Evolutionary conservation across 1,140 invertebrate genomes (phyloP).

Genomic region (Pseudobourletiella spinata): DNA sequence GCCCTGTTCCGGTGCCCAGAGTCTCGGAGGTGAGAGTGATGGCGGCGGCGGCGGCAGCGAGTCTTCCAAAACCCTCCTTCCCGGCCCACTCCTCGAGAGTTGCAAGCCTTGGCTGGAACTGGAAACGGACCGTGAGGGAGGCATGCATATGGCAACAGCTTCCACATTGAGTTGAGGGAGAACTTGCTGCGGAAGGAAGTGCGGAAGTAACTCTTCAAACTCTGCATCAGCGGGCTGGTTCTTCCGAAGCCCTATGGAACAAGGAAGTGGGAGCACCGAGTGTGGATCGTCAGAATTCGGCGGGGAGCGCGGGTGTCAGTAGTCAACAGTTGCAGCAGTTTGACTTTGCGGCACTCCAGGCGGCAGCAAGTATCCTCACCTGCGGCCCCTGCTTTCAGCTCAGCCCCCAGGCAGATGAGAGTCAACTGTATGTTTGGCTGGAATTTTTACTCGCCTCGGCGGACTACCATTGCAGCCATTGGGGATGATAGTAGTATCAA

Average conservation of each 20-base stretch:
- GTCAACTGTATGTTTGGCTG: constrained; percentile 82
- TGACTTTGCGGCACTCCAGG: constrained; percentile 61
- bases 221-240: constrained; percentile 88
- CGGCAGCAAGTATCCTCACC: constrained; percentile 88
- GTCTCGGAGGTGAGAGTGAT: constrained; percentile 9
- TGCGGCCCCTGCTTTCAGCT: constrained; percentile 86
- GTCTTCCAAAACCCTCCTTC: constrained; percentile 5
- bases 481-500: constrained; percentile 88
- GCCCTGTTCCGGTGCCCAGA: constrained; percentile 12
- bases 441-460: constrained; percentile 77
- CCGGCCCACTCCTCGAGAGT: constrained; percentile 21
- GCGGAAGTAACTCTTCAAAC: constrained; percentile 72
- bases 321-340: constrained; percentile 47
- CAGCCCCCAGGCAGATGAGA: constrained; percentile 77
- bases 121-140: constrained; percentile 32
- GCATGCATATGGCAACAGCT: constrained; percentile 25
- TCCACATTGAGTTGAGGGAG: constrained; percentile 40
- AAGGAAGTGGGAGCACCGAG: constrained; percentile 12
- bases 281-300: background rate
- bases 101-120: constrained; percentile 31
- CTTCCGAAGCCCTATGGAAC: constrained; percentile 53
- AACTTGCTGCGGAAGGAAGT: constrained; percentile 78
- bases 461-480: constrained; percentile 61
- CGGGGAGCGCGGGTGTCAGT: background rate
- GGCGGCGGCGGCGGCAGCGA: too few species aligned